A percentile compares a stretch with the other conserved stretches of the same genome.
Conservation (phyloP, 2,888 invertebrate species). For the Drosophila planitibia region DNA sequence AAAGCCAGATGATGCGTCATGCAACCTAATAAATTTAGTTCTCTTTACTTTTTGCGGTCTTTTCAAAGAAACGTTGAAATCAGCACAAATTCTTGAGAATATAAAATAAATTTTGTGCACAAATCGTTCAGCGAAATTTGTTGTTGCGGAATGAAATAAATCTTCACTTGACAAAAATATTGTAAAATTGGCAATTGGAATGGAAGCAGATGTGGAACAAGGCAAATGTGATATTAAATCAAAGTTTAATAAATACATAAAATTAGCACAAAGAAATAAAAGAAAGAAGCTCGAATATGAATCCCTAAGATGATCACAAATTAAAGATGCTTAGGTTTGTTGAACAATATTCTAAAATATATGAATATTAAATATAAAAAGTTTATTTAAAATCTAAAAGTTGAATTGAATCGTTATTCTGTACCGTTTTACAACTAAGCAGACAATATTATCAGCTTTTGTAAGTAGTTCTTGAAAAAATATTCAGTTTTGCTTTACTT, state of each 20-base stretch:
- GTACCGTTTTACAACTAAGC: neutral
- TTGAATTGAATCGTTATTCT: neutral
- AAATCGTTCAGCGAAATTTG: neutral
- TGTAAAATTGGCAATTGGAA: neutral
- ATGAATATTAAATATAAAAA: fast-evolving
- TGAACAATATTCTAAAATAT: fast-evolving
- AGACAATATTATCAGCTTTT: neutral
- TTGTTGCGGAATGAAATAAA: neutral
- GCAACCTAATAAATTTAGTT: slow-evolving; percentile 43
- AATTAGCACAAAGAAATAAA: neutral
- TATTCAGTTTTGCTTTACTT: neutral
- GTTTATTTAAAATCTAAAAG: neutral
- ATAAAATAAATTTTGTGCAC: neutral
- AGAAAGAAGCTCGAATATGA: neutral
- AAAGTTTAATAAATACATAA: neutral
- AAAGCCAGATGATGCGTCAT: slow-evolving; percentile 63
- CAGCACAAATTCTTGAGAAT: slow-evolving; percentile 26
- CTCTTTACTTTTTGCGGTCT: neutral
- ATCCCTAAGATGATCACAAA: neutral
- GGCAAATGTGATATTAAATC: neutral
- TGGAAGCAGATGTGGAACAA: neutral
- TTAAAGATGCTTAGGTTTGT: neutral
- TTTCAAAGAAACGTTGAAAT: slow-evolving; percentile 35
- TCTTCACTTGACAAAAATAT: neutral
- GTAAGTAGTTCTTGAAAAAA: neutral